Evolutionary conservation across 2,797 vertebrate species (phyloP).

Genomic region (Sebastes ruberrimus): DNA sequence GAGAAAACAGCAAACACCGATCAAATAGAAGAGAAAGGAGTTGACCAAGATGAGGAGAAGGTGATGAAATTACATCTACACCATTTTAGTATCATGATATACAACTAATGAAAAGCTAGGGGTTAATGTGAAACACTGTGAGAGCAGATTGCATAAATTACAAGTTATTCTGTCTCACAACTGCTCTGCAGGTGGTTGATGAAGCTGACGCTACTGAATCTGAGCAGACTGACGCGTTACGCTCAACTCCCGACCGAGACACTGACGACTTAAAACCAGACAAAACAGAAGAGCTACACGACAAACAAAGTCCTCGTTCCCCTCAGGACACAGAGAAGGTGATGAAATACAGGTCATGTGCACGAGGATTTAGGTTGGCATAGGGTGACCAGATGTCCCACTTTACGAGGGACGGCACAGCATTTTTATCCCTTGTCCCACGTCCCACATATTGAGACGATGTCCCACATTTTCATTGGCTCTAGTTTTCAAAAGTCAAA

Average conservation of each 20-base stretch:
- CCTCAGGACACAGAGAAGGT: slow-evolving; percentile 37
- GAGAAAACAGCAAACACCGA: not conserved
- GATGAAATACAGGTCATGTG: not conserved
- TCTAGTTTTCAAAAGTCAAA: too few relatives aligned
- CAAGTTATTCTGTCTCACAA: not conserved
- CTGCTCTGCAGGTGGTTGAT: slow-evolving; percentile 35
- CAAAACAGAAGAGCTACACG: not conserved
- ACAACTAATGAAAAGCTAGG: not conserved
- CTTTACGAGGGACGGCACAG: too few relatives aligned
- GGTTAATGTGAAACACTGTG: not conserved
- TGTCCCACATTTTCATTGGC: too few relatives aligned
- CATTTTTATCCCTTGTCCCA: too few relatives aligned
- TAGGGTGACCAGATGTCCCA: not conserved
- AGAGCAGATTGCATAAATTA: not conserved
- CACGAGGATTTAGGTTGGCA: not conserved
- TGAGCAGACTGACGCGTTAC: not conserved
- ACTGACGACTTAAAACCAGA: slow-evolving; percentile 6
- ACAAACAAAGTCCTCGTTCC: not conserved
- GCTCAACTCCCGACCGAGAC: not conserved
- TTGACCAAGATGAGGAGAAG: slow-evolving; percentile 33
- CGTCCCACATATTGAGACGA: too few relatives aligned
- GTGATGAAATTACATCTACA: slow-evolving; percentile 21
- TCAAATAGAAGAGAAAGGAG: slow-evolving; percentile 14
- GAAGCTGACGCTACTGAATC: not conserved
- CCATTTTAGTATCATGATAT: not conserved